Conservation (phyloP, 2,113 vertebrate genomes). For the Megaceryle torquata region DNA sequence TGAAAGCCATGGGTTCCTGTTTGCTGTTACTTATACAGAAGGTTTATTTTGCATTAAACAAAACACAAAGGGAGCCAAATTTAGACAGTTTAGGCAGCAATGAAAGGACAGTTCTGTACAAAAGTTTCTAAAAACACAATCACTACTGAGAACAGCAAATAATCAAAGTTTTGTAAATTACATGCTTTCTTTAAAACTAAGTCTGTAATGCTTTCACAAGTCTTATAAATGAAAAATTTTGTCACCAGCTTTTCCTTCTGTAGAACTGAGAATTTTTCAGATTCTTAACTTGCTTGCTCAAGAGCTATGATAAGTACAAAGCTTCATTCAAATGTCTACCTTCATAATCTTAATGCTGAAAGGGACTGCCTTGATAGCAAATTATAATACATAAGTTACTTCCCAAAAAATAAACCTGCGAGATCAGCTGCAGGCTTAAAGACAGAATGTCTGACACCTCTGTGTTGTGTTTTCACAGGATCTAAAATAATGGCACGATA, state of each 20-base stretch:
- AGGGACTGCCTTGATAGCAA: not conserved
- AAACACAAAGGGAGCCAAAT: not conserved
- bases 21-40: not conserved
- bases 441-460: not conserved
- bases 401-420: not conserved
- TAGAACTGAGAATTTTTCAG: not conserved
- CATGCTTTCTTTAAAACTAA: not conserved
- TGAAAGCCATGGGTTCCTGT: not conserved
- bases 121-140: not conserved
- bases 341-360: not conserved
- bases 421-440: not conserved
- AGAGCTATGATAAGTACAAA: not conserved
- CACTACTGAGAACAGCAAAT: not conserved
- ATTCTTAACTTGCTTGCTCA: not conserved
- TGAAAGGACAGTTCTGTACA: not conserved
- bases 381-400: not conserved
- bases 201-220: not conserved
- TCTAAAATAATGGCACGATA: not conserved
- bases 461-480: not conserved
- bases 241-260: not conserved
- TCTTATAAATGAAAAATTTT: not conserved
- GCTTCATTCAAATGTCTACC: not conserved
- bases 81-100: not conserved
- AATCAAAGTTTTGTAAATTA: not conserved
- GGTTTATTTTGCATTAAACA: not conserved